Conservation (phyloP, 2,113 vertebrate species). For the Chrysemys picta region DNA sequence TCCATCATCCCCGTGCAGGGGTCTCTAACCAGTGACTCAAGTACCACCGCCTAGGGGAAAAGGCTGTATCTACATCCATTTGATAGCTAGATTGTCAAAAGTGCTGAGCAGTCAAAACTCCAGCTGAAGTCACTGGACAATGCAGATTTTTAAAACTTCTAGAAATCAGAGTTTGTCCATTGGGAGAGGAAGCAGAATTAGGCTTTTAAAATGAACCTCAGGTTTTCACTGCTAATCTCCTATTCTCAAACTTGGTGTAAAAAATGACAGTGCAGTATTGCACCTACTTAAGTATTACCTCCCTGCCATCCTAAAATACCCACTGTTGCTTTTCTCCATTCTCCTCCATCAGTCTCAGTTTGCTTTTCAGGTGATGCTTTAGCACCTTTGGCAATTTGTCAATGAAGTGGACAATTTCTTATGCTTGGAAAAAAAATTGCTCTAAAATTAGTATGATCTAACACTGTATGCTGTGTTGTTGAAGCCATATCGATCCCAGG, state of each 20-base stretch:
- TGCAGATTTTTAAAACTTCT: background rate
- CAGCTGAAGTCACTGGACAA: background rate
- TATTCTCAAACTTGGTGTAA: background rate
- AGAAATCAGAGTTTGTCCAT: background rate
- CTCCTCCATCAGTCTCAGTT: background rate
- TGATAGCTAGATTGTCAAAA: background rate
- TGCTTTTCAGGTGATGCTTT: background rate
- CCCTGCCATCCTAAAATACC: background rate
- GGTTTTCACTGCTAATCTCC: background rate
- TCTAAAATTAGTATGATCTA: background rate
- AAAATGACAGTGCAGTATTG: background rate
- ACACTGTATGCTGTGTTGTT: too few relatives aligned
- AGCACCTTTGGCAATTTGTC: background rate
- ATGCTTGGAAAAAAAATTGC: background rate
- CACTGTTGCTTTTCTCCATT: background rate
- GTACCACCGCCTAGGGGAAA: accelerated
- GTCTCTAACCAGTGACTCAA: background rate
- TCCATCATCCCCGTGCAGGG: background rate
- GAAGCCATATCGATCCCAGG: too few relatives aligned
- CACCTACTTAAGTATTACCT: background rate
- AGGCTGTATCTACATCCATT: accelerated
- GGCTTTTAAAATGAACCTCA: accelerated
- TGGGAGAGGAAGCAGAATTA: background rate
- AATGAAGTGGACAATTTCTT: background rate
- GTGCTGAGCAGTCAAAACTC: background rate